Conservation (phyloP, 2,888 invertebrate genomes). For the Netelia melanura region DNA sequence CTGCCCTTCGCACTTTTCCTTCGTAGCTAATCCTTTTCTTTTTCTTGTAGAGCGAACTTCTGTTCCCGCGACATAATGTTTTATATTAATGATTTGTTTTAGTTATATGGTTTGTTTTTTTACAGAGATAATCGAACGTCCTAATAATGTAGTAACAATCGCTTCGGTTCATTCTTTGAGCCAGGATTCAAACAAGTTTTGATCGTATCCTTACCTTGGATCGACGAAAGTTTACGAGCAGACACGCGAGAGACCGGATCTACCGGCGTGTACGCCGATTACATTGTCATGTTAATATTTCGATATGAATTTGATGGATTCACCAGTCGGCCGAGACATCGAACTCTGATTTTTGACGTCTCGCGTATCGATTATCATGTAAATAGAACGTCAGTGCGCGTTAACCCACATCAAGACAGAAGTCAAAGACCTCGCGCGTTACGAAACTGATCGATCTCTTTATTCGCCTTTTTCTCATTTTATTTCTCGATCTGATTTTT, state of each 20-base stretch:
- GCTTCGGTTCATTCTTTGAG: too few species aligned
- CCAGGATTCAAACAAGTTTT: not conserved
- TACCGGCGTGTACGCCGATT: not conserved
- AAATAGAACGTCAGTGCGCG: conserved; percentile 69
- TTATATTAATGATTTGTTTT: too few species aligned
- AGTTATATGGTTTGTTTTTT: too few species aligned
- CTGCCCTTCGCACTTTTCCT: conserved; percentile 31
- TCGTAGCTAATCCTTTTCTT: conserved; percentile 3
- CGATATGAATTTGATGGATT: conserved; percentile 57
- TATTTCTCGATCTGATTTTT: not conserved
- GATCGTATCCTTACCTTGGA: conserved; percentile 29
- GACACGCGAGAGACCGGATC: not conserved
- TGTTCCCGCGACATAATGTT: too few species aligned
- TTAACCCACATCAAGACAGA: conserved; percentile 3
- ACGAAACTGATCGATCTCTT: conserved; percentile 40
- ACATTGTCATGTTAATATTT: conserved; percentile 66
- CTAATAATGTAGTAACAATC: too few species aligned
- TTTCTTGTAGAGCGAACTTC: too few species aligned
- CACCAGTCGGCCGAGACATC: conserved; percentile 79
- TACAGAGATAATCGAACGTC: too few species aligned
- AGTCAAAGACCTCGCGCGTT: not conserved
- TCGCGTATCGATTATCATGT: conserved; percentile 90
- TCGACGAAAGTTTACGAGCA: conserved; percentile 18
- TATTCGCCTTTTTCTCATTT: conserved; percentile 27
- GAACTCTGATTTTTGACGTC: conserved; percentile 68